Evolutionary conservation across 2,888 invertebrate species (phyloP), one percentile per base, ranked within the genome.

Genomic region (Spilosoma lubricipeda): DNA sequence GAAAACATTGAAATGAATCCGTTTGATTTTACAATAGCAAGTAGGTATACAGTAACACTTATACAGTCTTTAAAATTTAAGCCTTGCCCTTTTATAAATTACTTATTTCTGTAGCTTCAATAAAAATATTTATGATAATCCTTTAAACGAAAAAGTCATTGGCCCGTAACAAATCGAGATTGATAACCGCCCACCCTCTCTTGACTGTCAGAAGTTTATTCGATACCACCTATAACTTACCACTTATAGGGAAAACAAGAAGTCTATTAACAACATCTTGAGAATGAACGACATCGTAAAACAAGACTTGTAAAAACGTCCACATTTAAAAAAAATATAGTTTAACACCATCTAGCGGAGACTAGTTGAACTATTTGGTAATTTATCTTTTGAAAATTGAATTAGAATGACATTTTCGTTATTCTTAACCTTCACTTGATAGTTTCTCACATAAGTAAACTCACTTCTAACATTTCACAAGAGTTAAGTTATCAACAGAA

Each of bases 101-200:
- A n/a, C n/a, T 56, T 9, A 11, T 59, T 59, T 27, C 59, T 59
- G 27, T 59, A 13, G 59, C 59, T 27, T 9, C 59, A 27, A 27
- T 59, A 59, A 30, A 33, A 13, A 18, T 30, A 30, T 30, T 63
- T 63, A 63, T 30, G 30, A 63, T 63, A 18, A 63, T 63, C 1
- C 30, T 15, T 4, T 30, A 30, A 63, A 30, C 13, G 27, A 30
- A 30, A 30, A 30, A 63, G 5, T 30, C 30, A 5, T 30, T 63
- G 63, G 63, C 30, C 30, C 63, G 63, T 63, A 63, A 30, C 30
- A 27, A 30, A 63, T 63, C 30, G 63, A 63, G 63, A 63, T 63
- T 63, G 63, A 63, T 27, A 30, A 2, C 18, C 30, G 15, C 63
- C 18, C 7, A 30, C 30, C 15, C 15, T 59, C 27, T 15, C 15